Evolutionary conservation across 53 echinoderm and acorn worm genomes (phyloP).

Genomic region (Temnopleurus reevesii): DNA sequence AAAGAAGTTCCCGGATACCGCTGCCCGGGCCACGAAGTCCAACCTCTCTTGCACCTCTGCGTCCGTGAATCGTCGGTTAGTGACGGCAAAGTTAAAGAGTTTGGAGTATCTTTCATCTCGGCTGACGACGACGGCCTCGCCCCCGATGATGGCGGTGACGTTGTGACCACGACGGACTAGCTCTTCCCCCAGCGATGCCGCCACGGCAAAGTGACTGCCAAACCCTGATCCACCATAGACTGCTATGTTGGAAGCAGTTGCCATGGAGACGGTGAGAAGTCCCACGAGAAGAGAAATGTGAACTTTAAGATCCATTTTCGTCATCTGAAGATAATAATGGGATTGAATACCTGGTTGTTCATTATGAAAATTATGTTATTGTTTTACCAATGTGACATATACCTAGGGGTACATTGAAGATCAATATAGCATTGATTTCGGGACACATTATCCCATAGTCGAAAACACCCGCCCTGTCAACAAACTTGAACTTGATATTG

Average conservation of each 20-base stretch:
- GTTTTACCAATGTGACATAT: no score
- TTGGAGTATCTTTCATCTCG: not conserved
- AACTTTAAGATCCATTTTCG: not conserved
- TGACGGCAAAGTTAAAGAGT: not conserved
- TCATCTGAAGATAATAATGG: no score
- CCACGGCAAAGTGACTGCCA: slow-evolving; percentile 18
- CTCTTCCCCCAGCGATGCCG: slow-evolving; percentile 5
- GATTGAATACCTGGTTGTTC: no score
- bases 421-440: no score
- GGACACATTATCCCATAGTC: no score
- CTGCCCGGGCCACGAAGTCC: not conserved
- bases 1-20: slow-evolving; percentile 27
- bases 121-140: not conserved
- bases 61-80: not conserved
- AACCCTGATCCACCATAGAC: not conserved
- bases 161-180: slow-evolving; percentile 48
- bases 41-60: not conserved
- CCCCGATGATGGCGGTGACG: slow-evolving; percentile 34
- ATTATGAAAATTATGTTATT: no score
- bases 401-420: no score
- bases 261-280: not conserved
- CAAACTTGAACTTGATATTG: no score
- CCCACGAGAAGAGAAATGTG: not conserved
- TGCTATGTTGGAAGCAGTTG: slow-evolving; percentile 12
- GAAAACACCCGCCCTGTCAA: no score